Evolutionary conservation across 2,113 vertebrate genomes (phyloP), one percentile per base, ranked within the genome.

Genomic region (Pelobates fuscus): DNA sequence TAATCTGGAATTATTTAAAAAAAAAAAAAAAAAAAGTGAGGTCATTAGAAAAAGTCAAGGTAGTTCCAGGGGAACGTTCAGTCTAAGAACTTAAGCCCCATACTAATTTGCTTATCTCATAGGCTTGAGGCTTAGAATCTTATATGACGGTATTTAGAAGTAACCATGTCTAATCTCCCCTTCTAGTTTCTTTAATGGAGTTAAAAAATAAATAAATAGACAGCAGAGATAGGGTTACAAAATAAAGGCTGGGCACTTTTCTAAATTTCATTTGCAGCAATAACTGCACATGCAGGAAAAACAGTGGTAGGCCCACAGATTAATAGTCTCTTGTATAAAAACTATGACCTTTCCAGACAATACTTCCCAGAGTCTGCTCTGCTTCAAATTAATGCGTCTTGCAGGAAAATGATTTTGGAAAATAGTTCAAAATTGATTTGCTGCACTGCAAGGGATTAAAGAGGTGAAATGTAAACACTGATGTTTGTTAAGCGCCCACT

Each of bases 1-100:
- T 37, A 6, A 41, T 52, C 25, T 63, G 32, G 32, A 24, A 17
- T 62, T 62, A 29, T 63, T 71, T 46, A 25, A 21, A 43, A 29
- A 24, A 29, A n/a, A 44, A 15, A 20, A 60, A 63, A 20, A 27
- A 5, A 30, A 27, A 46, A 10, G 14, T 32, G n/a, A 49, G 44
- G n/a, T n/a, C 44, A 49, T 17, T 49, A 17, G 44, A 14, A 49
- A 49, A 15, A 4, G 8, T 3, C 4, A 17, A 15, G 44, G 15
- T 49, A 5, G 44, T 49, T 1, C 12, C 44, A 15, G 8, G 5
- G 12, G 44, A 14, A 49, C 17, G 15, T 18, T 49, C 12, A 5
- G 12, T 49, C 44, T 49, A 18, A 49, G 12, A 11, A 49, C 10
- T 17, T 2, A 49, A 49, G 44, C 44, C 15, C 44, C 17, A 18